Percentiles rank a stretch among this genome's conserved stretches.
These are phyloP conservation scores for Belgica antarctica DNA, from an alignment of 2,888 invertebrate genomes.

Conservation along the genomic window DNA sequence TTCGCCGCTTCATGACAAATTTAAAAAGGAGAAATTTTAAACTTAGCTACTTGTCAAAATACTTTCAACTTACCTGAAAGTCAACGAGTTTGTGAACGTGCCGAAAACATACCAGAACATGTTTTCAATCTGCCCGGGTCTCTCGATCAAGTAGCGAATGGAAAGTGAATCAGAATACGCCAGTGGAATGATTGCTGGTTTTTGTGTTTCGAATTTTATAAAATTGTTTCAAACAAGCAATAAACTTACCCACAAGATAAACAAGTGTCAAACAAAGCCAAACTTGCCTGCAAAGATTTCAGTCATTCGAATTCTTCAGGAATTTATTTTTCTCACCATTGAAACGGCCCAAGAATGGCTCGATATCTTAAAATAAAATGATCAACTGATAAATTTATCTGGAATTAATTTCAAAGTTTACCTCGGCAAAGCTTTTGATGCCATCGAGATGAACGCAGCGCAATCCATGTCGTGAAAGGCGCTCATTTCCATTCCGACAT, in stretches of 20 bases:
- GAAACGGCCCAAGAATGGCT: constrained; percentile 79
- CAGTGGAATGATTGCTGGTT: constrained; percentile 73
- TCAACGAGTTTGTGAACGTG: constrained; percentile 78
- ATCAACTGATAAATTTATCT: constrained; percentile 32
- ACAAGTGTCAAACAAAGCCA: constrained; percentile 71
- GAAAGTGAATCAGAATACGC: constrained; percentile 71
- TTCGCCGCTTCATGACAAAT: no score
- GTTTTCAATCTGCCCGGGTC: constrained; percentile 72
- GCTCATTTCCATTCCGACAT: constrained; percentile 61
- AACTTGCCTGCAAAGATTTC: constrained; percentile 53
- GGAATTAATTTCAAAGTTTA: constrained; percentile 48
- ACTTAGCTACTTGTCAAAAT: no score
- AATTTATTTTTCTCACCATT: constrained; percentile 63
- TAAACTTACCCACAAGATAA: no score
- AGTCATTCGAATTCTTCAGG: not conserved
- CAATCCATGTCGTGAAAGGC: constrained; percentile 70
- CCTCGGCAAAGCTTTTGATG: constrained; percentile 77
- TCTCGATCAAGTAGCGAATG: constrained; percentile 63
- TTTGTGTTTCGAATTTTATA: no score
- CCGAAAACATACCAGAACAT: constrained; percentile 88
- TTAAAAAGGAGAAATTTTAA: no score
- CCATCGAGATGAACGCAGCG: constrained; percentile 71
- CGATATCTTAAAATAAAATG: no score
- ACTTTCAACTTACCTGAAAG: no score
- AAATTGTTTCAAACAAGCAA: no score